phyloP scores from a whole-genome alignment of 2,797 vertebrate genomes.

The Synanceia verrucosa region DNA sequence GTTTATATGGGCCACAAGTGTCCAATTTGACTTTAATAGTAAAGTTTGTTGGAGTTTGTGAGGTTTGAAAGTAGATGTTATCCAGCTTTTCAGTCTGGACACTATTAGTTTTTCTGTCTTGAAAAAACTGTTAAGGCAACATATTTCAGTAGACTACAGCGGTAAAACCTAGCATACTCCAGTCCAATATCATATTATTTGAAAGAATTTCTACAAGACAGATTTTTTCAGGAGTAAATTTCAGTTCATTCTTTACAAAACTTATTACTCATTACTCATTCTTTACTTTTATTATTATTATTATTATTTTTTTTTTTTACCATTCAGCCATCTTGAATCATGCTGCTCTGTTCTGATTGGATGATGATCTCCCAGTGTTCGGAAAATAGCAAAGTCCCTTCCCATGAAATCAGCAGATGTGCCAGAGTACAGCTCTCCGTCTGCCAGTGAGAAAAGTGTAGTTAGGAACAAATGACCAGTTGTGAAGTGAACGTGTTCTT shows the following conservation, averaged over 20 bases:
- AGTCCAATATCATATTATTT: not conserved
- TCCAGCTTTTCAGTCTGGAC: constrained; percentile 10
- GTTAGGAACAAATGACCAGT: constrained; percentile 44
- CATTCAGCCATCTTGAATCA: constrained; percentile 95
- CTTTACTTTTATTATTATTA: not conserved
- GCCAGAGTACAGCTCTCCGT: constrained; percentile 95
- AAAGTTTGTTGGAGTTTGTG: constrained; percentile 10
- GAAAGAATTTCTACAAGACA: not conserved
- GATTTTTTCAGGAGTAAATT: not conserved
- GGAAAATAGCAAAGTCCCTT: constrained; percentile 96
- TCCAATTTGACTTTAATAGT: constrained; percentile 16
- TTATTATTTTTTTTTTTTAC: constrained; percentile 74
- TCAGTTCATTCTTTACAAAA: no score
- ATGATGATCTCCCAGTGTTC: constrained; percentile 93
- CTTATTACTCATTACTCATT: no score
- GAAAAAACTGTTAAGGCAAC: not conserved
- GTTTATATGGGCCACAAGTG: not conserved
- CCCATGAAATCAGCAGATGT: constrained; percentile 98
- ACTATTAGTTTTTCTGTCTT: not conserved
- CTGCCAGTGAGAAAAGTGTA: constrained; percentile 71
- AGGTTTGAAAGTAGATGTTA: constrained; percentile 1
- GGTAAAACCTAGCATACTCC: not conserved
- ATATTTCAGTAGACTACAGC: not conserved
- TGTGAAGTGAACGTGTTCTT: constrained; percentile 23
- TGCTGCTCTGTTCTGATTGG: constrained; percentile 97